A percentile compares a stretch with the other conserved stretches of the same genome.
Evolutionary conservation across 2,797 vertebrate species (phyloP).

Genomic region (Scleropages formosus): DNA sequence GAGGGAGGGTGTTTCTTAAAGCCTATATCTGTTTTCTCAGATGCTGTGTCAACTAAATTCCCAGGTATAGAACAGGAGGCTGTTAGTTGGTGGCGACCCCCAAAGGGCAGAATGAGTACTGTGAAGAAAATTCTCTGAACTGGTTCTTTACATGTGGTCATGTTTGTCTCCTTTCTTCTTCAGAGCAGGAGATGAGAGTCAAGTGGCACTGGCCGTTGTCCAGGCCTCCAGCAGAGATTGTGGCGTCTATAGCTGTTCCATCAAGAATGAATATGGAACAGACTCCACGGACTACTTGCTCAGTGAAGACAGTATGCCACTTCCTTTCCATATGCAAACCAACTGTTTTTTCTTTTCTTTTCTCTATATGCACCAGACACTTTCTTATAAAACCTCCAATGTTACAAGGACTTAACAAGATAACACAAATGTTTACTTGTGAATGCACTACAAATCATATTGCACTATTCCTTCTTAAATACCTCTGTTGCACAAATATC

Average conservation of each 20-base stretch:
- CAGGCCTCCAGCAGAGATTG: conserved; percentile 79
- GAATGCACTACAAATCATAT: no score
- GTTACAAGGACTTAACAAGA: no score
- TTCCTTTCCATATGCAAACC: no score
- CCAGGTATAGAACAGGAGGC: not conserved
- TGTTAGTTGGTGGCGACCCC: conserved; percentile 2
- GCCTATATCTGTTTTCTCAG: conserved; percentile 22
- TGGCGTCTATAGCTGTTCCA: conserved; percentile 81
- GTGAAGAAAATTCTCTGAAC: not conserved
- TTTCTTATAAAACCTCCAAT: no score
- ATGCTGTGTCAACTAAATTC: conserved; percentile 19
- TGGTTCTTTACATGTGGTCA: not conserved
- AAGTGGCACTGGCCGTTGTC: conserved; percentile 82
- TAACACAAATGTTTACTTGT: no score
- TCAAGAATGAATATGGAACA: conserved; percentile 82
- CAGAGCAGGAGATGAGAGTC: conserved; percentile 85
- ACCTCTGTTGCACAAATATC: no score
- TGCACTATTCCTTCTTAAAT: no score
- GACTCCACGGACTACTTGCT: conserved; percentile 84
- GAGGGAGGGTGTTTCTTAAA: conserved; percentile 2
- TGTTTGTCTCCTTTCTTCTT: conserved; percentile 36
- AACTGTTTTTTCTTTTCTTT: no score
- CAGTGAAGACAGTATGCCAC: conserved; percentile 80
- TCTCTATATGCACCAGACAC: no score
- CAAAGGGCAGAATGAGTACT: conserved; percentile 9